Evolutionary conservation across 2,888 invertebrate genomes (phyloP).

Genomic region (Cheilosia urbana): DNA sequence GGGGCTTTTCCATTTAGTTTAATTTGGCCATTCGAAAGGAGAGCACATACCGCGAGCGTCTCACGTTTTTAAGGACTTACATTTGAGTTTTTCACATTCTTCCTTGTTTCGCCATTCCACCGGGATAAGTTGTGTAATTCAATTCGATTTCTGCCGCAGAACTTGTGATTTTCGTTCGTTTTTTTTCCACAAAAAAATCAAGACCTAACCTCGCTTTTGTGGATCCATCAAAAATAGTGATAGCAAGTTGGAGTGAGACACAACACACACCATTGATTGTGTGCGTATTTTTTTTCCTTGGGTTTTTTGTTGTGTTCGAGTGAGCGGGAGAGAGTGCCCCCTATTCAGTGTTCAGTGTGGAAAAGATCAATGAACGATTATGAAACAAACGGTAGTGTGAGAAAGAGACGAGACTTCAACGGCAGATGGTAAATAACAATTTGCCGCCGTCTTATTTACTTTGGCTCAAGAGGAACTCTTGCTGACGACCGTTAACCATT

Average conservation of each 20-base stretch:
- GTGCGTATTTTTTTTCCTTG: conserved; percentile 14
- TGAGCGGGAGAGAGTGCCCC: conserved; percentile 36
- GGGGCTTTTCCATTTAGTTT: conserved; percentile 41
- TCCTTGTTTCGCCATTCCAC: conserved; percentile 41
- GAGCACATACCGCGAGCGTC: not conserved
- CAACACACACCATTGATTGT: conserved; percentile 3
- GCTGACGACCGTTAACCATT: conserved; percentile 61
- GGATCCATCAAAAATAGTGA: conserved; percentile 12
- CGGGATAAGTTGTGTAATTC: conserved; percentile 51
- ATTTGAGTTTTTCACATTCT: conserved; percentile 47
- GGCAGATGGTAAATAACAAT: conserved; percentile 67
- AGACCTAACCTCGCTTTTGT: conserved; percentile 31
- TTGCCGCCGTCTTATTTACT: conserved; percentile 53
- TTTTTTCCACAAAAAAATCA: not conserved
- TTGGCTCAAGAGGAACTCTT: conserved; percentile 18
- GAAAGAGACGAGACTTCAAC: conserved; percentile 49
- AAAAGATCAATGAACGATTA: conserved; percentile 76
- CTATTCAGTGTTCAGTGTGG: conserved; percentile 20
- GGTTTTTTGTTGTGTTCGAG: conserved; percentile 2
- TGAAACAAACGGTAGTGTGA: conserved; percentile 65
- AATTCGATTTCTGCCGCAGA: conserved; percentile 11
- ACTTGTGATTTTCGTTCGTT: not conserved
- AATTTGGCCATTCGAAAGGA: conserved; percentile 50
- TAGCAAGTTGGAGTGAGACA: conserved; percentile 47
- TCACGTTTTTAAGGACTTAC: not conserved